These are phyloP conservation scores for Odocoileus hemionus DNA, from an alignment of 2,113 vertebrate genomes.

Conservation along the genomic window DNA sequence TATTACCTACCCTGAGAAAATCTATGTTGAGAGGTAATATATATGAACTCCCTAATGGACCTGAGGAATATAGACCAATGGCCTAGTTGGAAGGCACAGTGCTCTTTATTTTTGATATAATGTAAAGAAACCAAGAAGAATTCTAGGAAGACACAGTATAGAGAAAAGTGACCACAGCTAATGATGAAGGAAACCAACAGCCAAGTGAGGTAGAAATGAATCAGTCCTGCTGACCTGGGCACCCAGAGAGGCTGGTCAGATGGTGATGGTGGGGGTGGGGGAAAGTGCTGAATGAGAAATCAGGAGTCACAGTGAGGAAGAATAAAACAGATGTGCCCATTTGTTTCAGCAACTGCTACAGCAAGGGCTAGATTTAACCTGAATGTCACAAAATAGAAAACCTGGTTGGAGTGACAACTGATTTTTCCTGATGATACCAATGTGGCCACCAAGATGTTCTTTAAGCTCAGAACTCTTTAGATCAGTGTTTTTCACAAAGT, in stretches of 20 bases:
- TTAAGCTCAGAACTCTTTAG: not conserved
- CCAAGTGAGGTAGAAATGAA: not conserved
- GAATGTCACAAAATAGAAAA: conserved; percentile 17
- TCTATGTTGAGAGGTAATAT: not conserved
- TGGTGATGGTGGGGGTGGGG: not conserved
- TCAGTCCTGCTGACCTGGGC: not conserved
- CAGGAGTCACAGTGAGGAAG: not conserved
- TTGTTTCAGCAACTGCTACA: not conserved
- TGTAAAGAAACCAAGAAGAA: not conserved
- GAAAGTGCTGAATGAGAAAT: not conserved
- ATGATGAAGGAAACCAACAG: not conserved
- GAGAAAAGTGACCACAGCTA: not conserved
- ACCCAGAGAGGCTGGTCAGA: not conserved
- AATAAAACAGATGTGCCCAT: not conserved
- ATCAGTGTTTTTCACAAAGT: not conserved
- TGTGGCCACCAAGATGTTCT: not conserved
- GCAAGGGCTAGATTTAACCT: not conserved
- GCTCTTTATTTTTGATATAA: not conserved
- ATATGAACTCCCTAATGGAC: not conserved
- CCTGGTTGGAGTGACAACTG: not conserved
- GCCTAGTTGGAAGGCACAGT: not conserved
- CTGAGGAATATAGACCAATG: not conserved
- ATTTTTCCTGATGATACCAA: not conserved
- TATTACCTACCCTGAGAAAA: not conserved
- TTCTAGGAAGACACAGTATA: not conserved